A percentile compares a stretch with the other conserved stretches of the same genome.
phyloP scores from a whole-genome alignment of 2,888 invertebrate species.

The Sphecodes monilicornis region DNA sequence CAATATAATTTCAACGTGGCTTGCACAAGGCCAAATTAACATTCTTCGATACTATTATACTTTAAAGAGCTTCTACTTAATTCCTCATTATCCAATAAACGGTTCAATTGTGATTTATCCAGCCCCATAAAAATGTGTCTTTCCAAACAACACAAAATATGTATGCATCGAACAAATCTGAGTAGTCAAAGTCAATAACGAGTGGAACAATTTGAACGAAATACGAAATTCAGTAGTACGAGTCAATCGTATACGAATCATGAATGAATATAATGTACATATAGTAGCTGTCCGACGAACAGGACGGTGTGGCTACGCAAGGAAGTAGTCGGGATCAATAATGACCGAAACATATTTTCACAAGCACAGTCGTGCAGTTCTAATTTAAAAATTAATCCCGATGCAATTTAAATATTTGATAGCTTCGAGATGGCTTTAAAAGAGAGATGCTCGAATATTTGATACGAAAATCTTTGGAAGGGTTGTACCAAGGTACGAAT shows the following conservation, averaged over 20 bases:
- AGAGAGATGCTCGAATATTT: background rate
- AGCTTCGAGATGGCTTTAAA: background rate
- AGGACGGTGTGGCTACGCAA: too few species aligned
- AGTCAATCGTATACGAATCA: background rate
- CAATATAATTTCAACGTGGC: too few species aligned
- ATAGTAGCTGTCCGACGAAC: too few species aligned
- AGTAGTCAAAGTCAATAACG: background rate
- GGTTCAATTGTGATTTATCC: too few species aligned
- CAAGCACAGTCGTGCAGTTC: background rate
- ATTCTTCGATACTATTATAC: too few species aligned
- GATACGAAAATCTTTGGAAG: background rate
- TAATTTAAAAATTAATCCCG: background rate
- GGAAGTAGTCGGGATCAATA: background rate
- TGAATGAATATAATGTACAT: background rate
- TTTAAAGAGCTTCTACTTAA: too few species aligned
- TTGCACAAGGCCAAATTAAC: too few species aligned
- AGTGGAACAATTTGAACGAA: background rate
- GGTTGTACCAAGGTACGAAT: background rate
- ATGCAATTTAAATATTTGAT: background rate
- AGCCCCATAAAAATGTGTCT: too few species aligned
- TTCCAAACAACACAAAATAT: too few species aligned
- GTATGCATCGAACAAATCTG: background rate
- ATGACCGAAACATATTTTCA: background rate
- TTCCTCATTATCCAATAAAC: too few species aligned
- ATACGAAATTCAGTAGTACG: background rate